Base-by-base conservation (phyloP, 2,113 vertebrate species). In the Hystrix brachyura region DNA sequence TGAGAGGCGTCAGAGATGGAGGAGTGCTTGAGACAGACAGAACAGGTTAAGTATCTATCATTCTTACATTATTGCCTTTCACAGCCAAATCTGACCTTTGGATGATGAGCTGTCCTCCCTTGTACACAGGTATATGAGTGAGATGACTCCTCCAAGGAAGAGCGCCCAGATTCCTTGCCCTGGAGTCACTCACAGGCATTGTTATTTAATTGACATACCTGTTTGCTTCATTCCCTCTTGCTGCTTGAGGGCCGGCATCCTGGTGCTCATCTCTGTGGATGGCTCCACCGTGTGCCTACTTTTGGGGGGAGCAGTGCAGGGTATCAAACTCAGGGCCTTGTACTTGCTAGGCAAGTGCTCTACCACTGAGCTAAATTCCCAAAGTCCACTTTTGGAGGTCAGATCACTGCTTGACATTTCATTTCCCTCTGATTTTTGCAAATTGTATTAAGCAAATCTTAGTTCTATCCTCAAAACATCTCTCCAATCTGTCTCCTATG, bases 221-320 rank as follows among this genome's bases (percentile, higher is more conserved):
- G 18, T 43, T 34, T 3, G 13, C 8, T 92, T 69, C 29, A 3
- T 92, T n/a, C 48, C 64, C 0, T 1, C 9, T 43, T 64, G 1
- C 4, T 8, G 12, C 72, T 2, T 7, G 7, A 7, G 34, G 48
- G 12, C 12, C 10, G 78, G 32, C 1, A 1, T 32, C 9, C 1
- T 53, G 60, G 21, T 27, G 46, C 19, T 67, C 48, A 17, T 59
- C 79, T 38, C 34, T 6, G 38, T 46, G n/a, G 1, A 18, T 34
- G n/a, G 43, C 55, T 23, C 27, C 25, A 32, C 5, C 43, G 13
- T 53, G 14, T 18, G 2, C 19, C 34, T 60, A 38, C 21, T 82
- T 85, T 51, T 74, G 29, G 14, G 53, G 90, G 25, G 38, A 38
- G 38, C 38, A 38, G 38, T 38, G 38, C 38, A 38, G 38, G 38